Conservation (phyloP, 2,113 vertebrate genomes). For the Caloenas nicobarica region DNA sequence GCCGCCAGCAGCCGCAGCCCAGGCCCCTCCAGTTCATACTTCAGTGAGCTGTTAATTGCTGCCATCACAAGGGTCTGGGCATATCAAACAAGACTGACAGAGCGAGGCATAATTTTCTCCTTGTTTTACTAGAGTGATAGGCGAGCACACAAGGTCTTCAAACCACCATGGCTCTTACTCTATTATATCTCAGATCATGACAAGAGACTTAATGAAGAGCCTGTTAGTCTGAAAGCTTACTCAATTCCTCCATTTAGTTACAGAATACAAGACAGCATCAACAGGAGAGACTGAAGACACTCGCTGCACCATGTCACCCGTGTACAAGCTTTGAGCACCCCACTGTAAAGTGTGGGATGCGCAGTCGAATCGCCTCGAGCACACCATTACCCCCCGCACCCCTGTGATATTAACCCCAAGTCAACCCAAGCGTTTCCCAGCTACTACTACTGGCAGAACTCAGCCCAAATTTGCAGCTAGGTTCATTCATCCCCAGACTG, state of each 20-base stretch:
- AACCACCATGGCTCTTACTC: not conserved
- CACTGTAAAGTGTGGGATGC: not conserved
- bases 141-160: not conserved
- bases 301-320: not conserved
- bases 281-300: not conserved
- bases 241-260: not conserved
- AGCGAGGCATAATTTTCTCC: not conserved
- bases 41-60: not conserved
- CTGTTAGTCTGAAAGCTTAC: not conserved
- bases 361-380: not conserved
- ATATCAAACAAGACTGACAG: not conserved
- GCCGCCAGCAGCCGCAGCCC: not conserved
- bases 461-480: not conserved
- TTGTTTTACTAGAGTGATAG: not conserved
- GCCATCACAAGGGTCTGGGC: not conserved
- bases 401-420: not conserved
- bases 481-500: not conserved
- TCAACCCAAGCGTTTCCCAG: not conserved
- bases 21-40: not conserved
- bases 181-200: not conserved
- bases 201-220: not conserved
- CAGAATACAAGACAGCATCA: not conserved
- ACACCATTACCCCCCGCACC: accelerated
- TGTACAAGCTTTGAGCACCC: not conserved
- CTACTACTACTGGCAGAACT: not conserved